A percentile compares a stretch with the other conserved stretches of the same genome.
Conservation (phyloP, 2,113 vertebrate genomes). For the Thinocorus orbignyianus region DNA sequence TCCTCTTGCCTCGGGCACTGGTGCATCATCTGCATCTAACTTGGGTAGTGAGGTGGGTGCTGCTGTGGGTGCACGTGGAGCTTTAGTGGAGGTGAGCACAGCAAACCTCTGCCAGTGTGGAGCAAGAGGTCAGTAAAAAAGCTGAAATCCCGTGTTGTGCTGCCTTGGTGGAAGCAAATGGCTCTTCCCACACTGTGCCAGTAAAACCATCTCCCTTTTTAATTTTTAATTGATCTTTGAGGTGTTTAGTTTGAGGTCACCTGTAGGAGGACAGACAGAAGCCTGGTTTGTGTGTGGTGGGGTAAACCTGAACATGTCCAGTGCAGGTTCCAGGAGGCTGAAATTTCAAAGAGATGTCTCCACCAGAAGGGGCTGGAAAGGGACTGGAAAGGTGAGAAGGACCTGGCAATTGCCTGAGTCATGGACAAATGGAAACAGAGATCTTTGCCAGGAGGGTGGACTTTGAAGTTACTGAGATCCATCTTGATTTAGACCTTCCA, state of each 20-base stretch:
- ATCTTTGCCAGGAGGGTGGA: not conserved
- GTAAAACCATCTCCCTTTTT: not conserved
- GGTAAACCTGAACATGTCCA: not conserved
- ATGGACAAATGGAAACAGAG: not conserved
- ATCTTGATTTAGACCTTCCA: fast-evolving
- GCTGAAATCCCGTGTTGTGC: fast-evolving
- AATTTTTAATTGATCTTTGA: fast-evolving
- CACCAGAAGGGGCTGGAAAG: not conserved
- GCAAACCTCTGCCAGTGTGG: not conserved
- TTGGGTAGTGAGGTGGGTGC: not conserved
- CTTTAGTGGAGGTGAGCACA: not conserved
- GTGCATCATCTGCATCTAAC: fast-evolving
- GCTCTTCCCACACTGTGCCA: not conserved
- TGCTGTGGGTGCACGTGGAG: fast-evolving
- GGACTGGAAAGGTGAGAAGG: not conserved
- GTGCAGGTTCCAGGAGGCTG: not conserved
- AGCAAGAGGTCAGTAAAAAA: not conserved
- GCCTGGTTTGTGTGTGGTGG: not conserved
- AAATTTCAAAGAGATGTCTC: not conserved
- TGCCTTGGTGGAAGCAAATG: not conserved
- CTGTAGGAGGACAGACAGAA: not conserved
- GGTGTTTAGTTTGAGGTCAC: not conserved
- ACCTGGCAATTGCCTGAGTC: not conserved
- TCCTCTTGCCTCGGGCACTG: not conserved
- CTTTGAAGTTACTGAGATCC: not conserved